Evolutionary conservation across 2,888 invertebrate genomes (phyloP).

Genomic region (Cotesia congregata): DNA sequence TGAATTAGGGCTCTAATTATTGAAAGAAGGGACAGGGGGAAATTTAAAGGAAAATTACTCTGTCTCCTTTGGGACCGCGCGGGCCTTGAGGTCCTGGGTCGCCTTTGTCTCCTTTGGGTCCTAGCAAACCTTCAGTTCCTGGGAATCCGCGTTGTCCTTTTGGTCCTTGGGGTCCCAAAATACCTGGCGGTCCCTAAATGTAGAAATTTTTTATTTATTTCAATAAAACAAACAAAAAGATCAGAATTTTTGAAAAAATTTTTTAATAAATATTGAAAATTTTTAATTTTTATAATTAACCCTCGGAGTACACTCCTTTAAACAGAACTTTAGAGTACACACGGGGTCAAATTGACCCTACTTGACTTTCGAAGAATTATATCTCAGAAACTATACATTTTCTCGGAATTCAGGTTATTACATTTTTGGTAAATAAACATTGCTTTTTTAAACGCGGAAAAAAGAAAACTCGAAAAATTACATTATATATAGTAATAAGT

Average conservation of each 20-base stretch:
- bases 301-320: too few relatives aligned
- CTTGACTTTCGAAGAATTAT: too few relatives aligned
- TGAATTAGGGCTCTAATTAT: too few relatives aligned
- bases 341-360: too few relatives aligned
- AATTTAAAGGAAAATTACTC: slow-evolving; percentile 66
- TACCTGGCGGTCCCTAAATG: slow-evolving; percentile 80
- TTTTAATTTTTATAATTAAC: too few relatives aligned
- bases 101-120: slow-evolving; percentile 91
- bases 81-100: slow-evolving; percentile 87
- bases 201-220: neutral
- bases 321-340: too few relatives aligned
- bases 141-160: slow-evolving; percentile 85
- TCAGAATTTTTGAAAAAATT: neutral
- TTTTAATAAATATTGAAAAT: neutral
- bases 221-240: neutral
- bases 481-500: too few relatives aligned
- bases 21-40: neutral
- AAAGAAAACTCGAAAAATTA: too few relatives aligned
- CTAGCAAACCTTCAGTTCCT: slow-evolving; percentile 87
- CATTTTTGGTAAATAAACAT: too few relatives aligned
- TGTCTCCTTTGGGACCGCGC: slow-evolving; percentile 86
- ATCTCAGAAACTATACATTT: too few relatives aligned
- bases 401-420: too few relatives aligned
- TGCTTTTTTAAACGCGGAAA: too few relatives aligned
- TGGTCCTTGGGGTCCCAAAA: slow-evolving; percentile 80